phyloP scores from a whole-genome alignment of 2,888 invertebrate species.

The Pecten maximus region DNA sequence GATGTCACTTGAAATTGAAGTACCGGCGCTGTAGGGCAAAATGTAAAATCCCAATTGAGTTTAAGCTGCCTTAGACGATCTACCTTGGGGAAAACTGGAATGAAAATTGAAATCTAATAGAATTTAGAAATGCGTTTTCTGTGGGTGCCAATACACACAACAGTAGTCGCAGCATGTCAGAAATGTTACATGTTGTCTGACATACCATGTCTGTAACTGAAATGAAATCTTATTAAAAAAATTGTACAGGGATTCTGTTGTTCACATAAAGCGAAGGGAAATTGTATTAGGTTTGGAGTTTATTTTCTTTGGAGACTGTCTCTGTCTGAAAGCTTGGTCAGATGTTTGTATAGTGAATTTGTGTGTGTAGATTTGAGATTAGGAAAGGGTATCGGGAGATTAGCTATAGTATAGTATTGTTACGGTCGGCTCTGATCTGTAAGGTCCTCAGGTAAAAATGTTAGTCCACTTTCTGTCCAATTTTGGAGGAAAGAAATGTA shows the following conservation, averaged over 20 bases:
- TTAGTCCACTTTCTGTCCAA: neutral
- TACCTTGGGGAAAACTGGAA: neutral
- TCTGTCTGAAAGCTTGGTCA: neutral
- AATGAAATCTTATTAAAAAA: conserved; percentile 8
- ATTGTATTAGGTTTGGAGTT: neutral
- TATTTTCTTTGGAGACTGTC: neutral
- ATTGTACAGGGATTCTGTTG: neutral
- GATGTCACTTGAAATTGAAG: neutral
- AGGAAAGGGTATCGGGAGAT: neutral
- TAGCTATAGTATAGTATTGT: neutral
- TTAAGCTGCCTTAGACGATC: neutral
- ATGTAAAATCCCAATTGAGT: neutral
- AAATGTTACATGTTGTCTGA: neutral
- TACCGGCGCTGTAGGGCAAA: neutral
- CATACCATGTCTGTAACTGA: neutral
- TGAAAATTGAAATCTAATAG: neutral
- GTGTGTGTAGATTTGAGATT: conserved; percentile 18
- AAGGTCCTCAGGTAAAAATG: neutral
- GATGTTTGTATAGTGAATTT: neutral
- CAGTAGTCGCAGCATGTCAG: neutral
- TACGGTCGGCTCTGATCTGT: neutral
- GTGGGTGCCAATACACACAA: neutral
- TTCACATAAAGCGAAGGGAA: neutral
- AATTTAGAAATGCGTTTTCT: neutral
- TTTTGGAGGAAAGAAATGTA: conserved; percentile 28